Evolutionary conservation across 2,888 invertebrate species (phyloP).

Genomic region (Lepidonotus clava): DNA sequence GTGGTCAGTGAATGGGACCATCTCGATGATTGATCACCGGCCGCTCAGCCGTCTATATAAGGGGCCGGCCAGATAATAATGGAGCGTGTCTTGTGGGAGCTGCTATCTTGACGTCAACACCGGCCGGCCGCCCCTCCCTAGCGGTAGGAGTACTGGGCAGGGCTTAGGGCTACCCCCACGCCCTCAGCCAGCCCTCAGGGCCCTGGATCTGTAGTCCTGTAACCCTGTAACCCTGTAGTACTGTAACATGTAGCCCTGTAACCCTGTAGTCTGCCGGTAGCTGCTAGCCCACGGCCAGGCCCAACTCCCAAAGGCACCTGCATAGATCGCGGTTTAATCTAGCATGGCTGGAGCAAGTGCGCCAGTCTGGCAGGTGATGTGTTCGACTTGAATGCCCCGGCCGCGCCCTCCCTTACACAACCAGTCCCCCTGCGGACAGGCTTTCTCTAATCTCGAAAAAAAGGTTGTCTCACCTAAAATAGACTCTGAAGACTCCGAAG

Average conservation of each 20-base stretch:
- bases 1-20: background rate
- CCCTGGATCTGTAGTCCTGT: background rate
- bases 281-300: too few relatives aligned
- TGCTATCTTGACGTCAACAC: constrained; percentile 50
- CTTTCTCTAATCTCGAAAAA: too few relatives aligned
- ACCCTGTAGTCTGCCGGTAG: too few relatives aligned
- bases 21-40: constrained; percentile 22
- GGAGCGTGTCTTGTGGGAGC: constrained; percentile 16
- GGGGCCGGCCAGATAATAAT: constrained; percentile 33
- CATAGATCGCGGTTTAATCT: constrained; percentile 29
- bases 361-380: constrained; percentile 29
- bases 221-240: background rate
- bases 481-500: too few relatives aligned
- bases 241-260: background rate
- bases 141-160: background rate
- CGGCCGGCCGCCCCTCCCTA: background rate
- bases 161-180: background rate
- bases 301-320: background rate
- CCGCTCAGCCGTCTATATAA: background rate
- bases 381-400: background rate
- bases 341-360: constrained; percentile 28
- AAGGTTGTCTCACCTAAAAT: too few relatives aligned
- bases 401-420: too few relatives aligned
- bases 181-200: background rate
- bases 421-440: too few relatives aligned